A percentile compares a stretch with the other conserved stretches of the same genome.
Evolutionary conservation across 2,113 vertebrate species (phyloP).

Genomic region (Rynchops niger): DNA sequence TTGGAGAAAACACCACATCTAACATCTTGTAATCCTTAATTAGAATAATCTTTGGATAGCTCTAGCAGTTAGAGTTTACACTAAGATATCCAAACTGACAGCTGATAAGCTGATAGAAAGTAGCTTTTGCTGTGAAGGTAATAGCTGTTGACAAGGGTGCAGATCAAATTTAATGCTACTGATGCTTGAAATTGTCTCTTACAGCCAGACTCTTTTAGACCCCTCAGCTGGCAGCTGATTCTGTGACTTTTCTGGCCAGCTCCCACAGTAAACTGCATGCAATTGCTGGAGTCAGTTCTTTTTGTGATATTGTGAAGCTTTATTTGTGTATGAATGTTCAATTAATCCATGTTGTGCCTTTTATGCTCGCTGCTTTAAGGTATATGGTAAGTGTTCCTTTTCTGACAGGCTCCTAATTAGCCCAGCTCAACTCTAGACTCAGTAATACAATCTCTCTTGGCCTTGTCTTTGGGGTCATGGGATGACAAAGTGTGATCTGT

Average conservation of each 20-base stretch:
- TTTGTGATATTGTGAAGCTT: not conserved
- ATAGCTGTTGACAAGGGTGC: not conserved
- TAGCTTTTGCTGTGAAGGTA: not conserved
- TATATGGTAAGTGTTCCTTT: not conserved
- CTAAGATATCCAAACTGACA: not conserved
- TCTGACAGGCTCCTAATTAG: not conserved
- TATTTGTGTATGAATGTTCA: not conserved
- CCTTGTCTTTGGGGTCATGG: not conserved
- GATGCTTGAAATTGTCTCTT: constrained; percentile 14
- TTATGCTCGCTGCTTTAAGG: not conserved
- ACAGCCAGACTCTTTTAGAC: not conserved
- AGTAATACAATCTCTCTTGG: fast-evolving
- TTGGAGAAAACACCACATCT: not conserved
- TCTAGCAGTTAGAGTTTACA: not conserved
- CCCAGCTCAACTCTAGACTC: not conserved
- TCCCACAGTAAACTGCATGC: not conserved
- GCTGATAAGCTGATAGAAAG: not conserved
- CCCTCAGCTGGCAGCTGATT: not conserved
- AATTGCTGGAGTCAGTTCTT: not conserved
- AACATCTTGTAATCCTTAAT: not conserved
- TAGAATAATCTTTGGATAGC: not conserved
- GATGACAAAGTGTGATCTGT: not conserved
- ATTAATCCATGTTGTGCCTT: not conserved
- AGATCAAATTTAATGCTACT: not conserved
- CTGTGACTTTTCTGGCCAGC: not conserved